Evolutionary conservation across 2,113 vertebrate species (phyloP), one percentile per base, ranked within the genome.

Genomic region (Petaurus breviceps): DNA sequence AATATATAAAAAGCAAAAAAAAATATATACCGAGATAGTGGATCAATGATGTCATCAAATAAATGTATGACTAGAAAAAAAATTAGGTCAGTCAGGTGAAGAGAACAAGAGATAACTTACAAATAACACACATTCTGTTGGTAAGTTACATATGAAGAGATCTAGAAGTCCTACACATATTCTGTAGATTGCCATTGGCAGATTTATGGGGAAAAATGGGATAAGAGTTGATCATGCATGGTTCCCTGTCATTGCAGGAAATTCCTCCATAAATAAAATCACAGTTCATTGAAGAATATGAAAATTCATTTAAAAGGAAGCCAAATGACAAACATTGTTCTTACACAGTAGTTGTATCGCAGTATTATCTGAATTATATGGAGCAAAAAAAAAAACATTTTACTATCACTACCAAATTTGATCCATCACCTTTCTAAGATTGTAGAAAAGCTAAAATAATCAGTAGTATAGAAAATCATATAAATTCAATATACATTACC

Each of bases 341-440:
- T 53, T 0, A 23, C 51, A 90, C 93, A 90, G 52, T 51, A 26
- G 26, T 22, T 28, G 25, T 24, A 1, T 2, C 51, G 3, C 25
- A 23, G 1, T 61, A 24, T 50, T 28, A 25, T 51, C 43, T 84
- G 22, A 9, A 51, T 57, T 84, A 51, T 91, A 52, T 84, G 5
- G 51, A 91, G 43, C 94, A 57, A 96, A 95, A 31, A 92, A 57
- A 96, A 95, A 31, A 92, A 4, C 43, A 77, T 8, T 94, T 84
- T 51, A 26, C 16, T 49, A 0, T 54, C 77, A 37, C 57, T 28
- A 24, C 49, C 31, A 54, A 89, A 8, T 14, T 61, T 51, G 6
- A 92, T 91, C 90, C 54, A 26, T 68, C 12, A 43, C 2, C 53
- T 19, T 77, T 94, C 28, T 61, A 37, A 49, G 51, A 51, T 90